These are phyloP conservation scores for Melanostoma scalare DNA, from an alignment of 2,888 invertebrate genomes.

Conservation along the genomic window DNA sequence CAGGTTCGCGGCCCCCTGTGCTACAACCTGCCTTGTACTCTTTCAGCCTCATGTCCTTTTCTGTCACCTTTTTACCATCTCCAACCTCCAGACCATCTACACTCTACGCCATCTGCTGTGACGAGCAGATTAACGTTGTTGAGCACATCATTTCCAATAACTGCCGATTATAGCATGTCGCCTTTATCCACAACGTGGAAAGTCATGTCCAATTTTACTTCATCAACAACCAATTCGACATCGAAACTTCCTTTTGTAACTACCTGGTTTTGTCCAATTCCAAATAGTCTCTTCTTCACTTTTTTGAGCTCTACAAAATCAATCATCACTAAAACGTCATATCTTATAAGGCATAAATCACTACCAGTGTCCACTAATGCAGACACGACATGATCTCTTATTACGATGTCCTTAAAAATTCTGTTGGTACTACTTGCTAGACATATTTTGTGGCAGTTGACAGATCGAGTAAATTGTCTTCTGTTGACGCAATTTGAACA, in stretches of 20 bases:
- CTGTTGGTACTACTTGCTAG: constrained; percentile 1
- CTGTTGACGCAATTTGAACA: background rate
- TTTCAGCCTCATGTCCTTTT: too few species aligned
- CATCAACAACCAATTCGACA: background rate
- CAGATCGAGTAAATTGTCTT: background rate
- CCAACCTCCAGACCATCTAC: background rate
- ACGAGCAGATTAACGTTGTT: background rate
- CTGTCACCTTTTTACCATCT: background rate
- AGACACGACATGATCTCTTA: background rate
- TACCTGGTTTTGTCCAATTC: background rate
- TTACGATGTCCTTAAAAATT: background rate
- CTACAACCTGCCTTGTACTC: too few species aligned
- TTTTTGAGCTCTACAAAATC: background rate
- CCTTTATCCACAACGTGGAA: constrained; percentile 1
- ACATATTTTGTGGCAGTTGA: constrained; percentile 4
- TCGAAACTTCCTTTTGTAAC: background rate
- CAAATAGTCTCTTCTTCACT: background rate
- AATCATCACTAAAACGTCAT: constrained; percentile 3
- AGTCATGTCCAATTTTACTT: background rate
- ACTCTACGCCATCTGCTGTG: background rate
- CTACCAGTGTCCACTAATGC: background rate
- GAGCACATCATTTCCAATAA: background rate
- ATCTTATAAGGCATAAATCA: background rate
- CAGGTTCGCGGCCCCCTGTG: too few species aligned
- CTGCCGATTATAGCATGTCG: constrained; percentile 4